Base-by-base conservation (phyloP, 2,888 invertebrate genomes). In the Pasiphila rectangulata region DNA sequence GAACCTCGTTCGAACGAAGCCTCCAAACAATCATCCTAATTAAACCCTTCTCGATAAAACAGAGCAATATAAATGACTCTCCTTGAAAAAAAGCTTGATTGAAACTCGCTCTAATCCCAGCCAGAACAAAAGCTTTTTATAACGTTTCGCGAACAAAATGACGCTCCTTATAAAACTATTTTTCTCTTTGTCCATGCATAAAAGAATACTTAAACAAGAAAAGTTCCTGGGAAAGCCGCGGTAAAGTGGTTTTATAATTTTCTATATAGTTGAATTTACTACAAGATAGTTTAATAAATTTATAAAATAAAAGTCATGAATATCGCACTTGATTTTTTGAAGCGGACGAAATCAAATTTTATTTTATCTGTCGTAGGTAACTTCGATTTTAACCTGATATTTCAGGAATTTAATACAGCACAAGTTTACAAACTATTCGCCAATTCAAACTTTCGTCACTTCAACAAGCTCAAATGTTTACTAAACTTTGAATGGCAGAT, bases 1-100 rank as follows among this genome's bases (percentile, higher is more conserved):
- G 74, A 80, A 77, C 75, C 75, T 77, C 1, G n/a, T n/a, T n/a
- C n/a, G n/a, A n/a, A n/a, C n/a, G n/a, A n/a, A n/a, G n/a, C n/a
- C n/a, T n/a, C n/a, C n/a, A n/a, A n/a, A n/a, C n/a, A n/a, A 7
- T 7, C 27, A 27, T 13, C 7, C 13, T 27, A 27, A 13, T 27
- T 27, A 2, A 25, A 25, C 3, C 7, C 13, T 7, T 27, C 13
- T 25, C 7, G 25, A 6, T 29, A 29, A 29, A 30, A 46, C 51
- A 53, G 59, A 63, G 67, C 68, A 69, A 66, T 68, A 65, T 70
- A 64, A 64, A 67, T 64, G 63, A 62, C 64, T 67, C 62, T 66
- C 59, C 48, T 15, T 45, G 30, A 41, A 53, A 55, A 57, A 55
- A 53, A n/a, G n/a, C 40, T 37, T 23, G 25, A 49, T 49, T 50